phyloP scores from a whole-genome alignment of 2,888 invertebrate genomes.

The Mylabris sibirica region DNA sequence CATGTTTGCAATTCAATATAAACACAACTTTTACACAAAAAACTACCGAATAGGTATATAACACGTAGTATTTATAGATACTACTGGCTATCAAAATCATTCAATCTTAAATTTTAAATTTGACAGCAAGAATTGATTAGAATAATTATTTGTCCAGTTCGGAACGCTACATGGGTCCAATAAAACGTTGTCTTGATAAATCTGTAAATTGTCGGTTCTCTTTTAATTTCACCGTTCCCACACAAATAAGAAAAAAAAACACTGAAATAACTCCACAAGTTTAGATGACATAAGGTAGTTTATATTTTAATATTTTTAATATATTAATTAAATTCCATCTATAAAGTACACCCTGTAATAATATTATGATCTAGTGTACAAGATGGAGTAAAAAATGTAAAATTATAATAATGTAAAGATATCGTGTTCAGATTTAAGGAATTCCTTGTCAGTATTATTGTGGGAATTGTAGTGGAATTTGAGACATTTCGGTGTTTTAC shows the following conservation, averaged over 20 bases:
- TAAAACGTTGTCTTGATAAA: neutral
- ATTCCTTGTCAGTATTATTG: neutral
- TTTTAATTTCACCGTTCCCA: conserved; percentile 1
- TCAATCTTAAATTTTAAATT: conserved; percentile 7
- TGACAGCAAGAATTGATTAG: conserved; percentile 3
- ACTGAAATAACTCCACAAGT: neutral
- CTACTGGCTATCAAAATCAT: neutral
- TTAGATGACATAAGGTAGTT: neutral
- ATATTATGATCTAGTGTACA: neutral
- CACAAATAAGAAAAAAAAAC: neutral
- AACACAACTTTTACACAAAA: neutral
- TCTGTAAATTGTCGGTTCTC: neutral
- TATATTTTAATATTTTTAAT: too few species aligned
- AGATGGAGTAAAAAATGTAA: too few species aligned
- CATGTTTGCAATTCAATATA: conserved; percentile 27
- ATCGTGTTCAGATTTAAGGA: neutral
- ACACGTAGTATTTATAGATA: neutral
- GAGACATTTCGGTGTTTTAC: conserved; percentile 7
- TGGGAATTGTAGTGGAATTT: conserved; percentile 5
- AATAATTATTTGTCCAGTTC: conserved; percentile 8
- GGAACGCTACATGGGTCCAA: conserved; percentile 7
- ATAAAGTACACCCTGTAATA: neutral
- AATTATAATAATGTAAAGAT: neutral
- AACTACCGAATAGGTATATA: neutral
- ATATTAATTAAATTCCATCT: neutral